These are phyloP conservation scores for Cetoscarus ocellatus DNA, from an alignment of 2,797 vertebrate species.

Conservation along the genomic window DNA sequence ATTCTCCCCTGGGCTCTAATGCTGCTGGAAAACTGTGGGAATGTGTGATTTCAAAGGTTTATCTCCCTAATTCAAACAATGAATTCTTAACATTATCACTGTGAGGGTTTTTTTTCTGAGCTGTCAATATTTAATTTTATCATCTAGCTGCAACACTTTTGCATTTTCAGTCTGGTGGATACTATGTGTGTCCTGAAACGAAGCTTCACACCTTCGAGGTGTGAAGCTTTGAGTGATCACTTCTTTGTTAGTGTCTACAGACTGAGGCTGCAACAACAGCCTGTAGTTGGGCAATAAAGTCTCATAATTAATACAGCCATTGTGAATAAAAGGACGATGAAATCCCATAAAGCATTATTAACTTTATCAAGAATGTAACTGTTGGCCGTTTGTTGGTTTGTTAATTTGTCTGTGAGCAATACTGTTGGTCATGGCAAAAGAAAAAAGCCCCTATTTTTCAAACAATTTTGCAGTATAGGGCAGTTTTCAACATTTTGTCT, in stretches of 20 bases:
- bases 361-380: too few species aligned
- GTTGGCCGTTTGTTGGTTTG: too few species aligned
- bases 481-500: too few species aligned
- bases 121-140: slow-evolving; percentile 10
- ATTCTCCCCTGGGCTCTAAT: slow-evolving; percentile 3
- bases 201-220: slow-evolving; percentile 72
- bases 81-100: slow-evolving; percentile 4
- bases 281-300: slow-evolving; percentile 64
- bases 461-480: too few species aligned
- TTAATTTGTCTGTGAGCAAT: too few species aligned
- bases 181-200: slow-evolving; percentile 26
- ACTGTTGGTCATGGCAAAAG: too few species aligned
- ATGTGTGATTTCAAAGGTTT: slow-evolving; percentile 28
- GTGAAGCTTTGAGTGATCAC: slow-evolving; percentile 77
- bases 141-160: not conserved
- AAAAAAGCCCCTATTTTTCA: too few species aligned
- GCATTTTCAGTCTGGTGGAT: not conserved
- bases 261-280: slow-evolving; percentile 57
- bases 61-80: slow-evolving; percentile 5
- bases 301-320: slow-evolving; percentile 73
- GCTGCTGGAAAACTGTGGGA: slow-evolving; percentile 3
- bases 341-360: too few species aligned
- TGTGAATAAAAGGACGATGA: slow-evolving; percentile 62
- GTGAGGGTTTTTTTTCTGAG: not conserved
- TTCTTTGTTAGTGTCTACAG: slow-evolving; percentile 76